Percentiles rank a stretch among this genome's conserved stretches.
Evolutionary conservation across 2,888 invertebrate genomes (phyloP).

Genomic region (Creontiades dilutus): DNA sequence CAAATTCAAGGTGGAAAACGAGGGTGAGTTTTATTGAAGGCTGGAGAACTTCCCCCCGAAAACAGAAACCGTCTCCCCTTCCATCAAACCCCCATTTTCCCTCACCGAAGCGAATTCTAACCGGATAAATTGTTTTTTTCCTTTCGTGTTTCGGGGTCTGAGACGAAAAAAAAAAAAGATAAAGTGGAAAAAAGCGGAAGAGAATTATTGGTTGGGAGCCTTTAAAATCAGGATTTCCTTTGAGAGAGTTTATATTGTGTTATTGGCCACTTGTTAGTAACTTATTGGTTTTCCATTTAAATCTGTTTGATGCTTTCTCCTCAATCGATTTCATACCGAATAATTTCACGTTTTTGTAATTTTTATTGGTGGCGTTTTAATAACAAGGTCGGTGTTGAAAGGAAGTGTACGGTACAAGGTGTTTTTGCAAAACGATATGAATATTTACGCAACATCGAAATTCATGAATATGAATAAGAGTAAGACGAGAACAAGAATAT

Average conservation of each 20-base stretch:
- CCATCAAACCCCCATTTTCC: slow-evolving; percentile 48
- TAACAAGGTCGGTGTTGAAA: too few relatives aligned
- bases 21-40: slow-evolving; percentile 58
- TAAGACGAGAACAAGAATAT: too few relatives aligned
- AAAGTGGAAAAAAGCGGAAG: slow-evolving; percentile 40
- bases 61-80: neutral
- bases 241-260: slow-evolving; percentile 64
- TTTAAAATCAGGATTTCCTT: slow-evolving; percentile 64
- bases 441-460: too few relatives aligned
- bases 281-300: slow-evolving; percentile 59
- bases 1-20: slow-evolving; percentile 5
- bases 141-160: slow-evolving; percentile 45
- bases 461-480: too few relatives aligned
- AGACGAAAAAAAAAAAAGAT: slow-evolving; percentile 24
- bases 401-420: too few relatives aligned
- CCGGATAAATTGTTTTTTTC: slow-evolving; percentile 61
- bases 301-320: slow-evolving; percentile 54
- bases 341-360: neutral
- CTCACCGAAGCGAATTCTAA: slow-evolving; percentile 46
- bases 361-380: too few relatives aligned
- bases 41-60: slow-evolving; percentile 2
- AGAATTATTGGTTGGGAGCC: slow-evolving; percentile 57
- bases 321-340: neutral
- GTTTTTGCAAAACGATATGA: too few relatives aligned
- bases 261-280: slow-evolving; percentile 63